Conservation (phyloP, 2,113 vertebrate species). For the Cinclus mexicanus region DNA sequence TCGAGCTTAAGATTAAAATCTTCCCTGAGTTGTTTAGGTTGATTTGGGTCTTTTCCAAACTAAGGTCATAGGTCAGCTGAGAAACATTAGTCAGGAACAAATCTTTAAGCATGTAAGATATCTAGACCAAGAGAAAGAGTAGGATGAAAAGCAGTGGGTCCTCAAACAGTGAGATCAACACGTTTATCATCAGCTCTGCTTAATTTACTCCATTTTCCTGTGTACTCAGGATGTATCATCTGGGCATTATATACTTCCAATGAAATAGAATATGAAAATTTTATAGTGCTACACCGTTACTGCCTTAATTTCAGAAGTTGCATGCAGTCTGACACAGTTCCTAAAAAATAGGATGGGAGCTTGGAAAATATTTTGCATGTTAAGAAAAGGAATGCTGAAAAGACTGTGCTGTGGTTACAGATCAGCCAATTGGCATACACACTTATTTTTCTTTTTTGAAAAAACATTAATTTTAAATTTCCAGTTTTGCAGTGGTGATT, state of each 20-base stretch:
- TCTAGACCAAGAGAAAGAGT: neutral
- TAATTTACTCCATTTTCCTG: neutral
- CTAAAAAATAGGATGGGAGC: neutral
- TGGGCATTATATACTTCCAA: neutral
- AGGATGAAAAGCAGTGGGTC: neutral
- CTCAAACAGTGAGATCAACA: neutral
- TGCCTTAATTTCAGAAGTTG: neutral
- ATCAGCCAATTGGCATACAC: neutral
- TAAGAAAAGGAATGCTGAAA: slow-evolving; percentile 11
- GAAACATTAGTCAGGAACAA: neutral
- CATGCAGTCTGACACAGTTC: neutral
- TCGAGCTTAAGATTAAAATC: neutral
- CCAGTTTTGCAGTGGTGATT: neutral
- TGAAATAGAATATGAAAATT: neutral
- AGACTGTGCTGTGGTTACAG: neutral
- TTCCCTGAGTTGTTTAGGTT: neutral
- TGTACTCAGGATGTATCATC: neutral
- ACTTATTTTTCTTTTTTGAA: neutral
- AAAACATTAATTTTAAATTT: slow-evolving; percentile 5
- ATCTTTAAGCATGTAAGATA: neutral
- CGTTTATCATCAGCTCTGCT: neutral
- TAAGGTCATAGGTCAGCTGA: neutral
- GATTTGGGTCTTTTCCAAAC: neutral
- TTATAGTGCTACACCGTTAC: neutral
- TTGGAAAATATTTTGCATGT: neutral